Base-by-base conservation (phyloP, 2,113 vertebrate species). In the Tragelaphus scriptus region DNA sequence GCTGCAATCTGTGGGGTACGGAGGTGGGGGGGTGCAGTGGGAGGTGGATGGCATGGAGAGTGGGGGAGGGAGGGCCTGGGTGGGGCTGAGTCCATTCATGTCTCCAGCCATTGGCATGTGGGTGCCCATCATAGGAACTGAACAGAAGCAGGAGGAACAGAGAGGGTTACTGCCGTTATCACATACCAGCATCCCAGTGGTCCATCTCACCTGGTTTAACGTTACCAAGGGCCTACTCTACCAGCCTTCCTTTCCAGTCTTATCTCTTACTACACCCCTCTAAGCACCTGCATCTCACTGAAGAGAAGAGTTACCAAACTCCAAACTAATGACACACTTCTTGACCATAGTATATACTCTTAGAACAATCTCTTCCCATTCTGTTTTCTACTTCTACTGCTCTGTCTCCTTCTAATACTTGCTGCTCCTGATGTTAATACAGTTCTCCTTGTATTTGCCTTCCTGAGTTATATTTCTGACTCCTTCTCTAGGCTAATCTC, bases 1-100 rank as follows among this genome's bases (percentile, higher is more conserved):
- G 99, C 99, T 99, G 99, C 99, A 99, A 99, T 99, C 99, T 98
- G 99, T 99, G 95, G 99, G 99, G 99, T 99, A 99, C 75, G 99
- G 99, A 98, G 99, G 99, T 98, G 99, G 99, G 86, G 99, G 99
- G 1, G 99, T 99, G 98, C 99, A 99, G 99, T 99, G 99, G 97
- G 99, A 99, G 40, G 99, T 99, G 94, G 99, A 99, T 97, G 99
- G 99, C 99, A 99, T 99, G 98, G 99, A 99, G 95, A 99, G 99
- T 98, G 99, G 99, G 93, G 99, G 99, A 99, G 99, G 99, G 99
- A 99, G 99, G 91, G 99, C 98, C 97, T 99, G 99, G 63, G 99
- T 99, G 93, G 99, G 99, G 98, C 99, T 99, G 97, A 99, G 99
- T 98, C 99, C 99, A 97, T 99, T 99, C 99, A 99, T 99, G 98